These are phyloP conservation scores for Alfaro cultratus DNA, from an alignment of 2,797 vertebrate genomes.

Conservation along the genomic window DNA sequence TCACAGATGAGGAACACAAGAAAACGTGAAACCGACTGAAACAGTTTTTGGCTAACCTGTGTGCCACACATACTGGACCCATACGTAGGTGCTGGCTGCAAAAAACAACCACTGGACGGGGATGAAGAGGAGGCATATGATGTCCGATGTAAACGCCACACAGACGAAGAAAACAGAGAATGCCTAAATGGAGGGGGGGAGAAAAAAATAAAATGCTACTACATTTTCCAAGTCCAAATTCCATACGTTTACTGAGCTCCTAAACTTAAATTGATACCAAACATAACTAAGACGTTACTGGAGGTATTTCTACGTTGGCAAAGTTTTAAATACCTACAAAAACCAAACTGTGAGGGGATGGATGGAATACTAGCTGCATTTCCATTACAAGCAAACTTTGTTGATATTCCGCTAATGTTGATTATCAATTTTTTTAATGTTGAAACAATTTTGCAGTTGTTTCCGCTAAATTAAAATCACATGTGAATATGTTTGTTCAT, in stretches of 20 bases:
- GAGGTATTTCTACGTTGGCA: background rate
- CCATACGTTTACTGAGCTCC: background rate
- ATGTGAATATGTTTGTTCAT: too few relatives aligned
- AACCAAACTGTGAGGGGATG: background rate
- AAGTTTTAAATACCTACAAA: background rate
- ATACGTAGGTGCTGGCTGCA: conserved; percentile 98
- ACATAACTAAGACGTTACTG: background rate
- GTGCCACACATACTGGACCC: conserved; percentile 99
- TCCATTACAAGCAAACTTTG: too few relatives aligned
- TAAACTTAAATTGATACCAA: background rate
- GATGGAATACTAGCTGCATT: background rate
- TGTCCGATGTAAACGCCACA: conserved; percentile 97
- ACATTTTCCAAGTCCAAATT: background rate
- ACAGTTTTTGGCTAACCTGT: conserved; percentile 84
- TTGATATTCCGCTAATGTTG: too few relatives aligned
- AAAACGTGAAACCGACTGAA: background rate
- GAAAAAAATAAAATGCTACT: background rate
- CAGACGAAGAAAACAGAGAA: conserved; percentile 99
- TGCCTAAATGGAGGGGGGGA: conserved; percentile 78
- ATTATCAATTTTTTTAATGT: too few relatives aligned
- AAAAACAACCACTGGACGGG: conserved; percentile 99
- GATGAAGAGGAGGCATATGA: conserved; percentile 99
- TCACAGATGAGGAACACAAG: conserved; percentile 1
- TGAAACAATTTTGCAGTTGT: too few relatives aligned
- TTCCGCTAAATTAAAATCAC: too few relatives aligned